Conservation (phyloP, 1,140 invertebrate genomes). For the Spodoptera frugiperda region DNA sequence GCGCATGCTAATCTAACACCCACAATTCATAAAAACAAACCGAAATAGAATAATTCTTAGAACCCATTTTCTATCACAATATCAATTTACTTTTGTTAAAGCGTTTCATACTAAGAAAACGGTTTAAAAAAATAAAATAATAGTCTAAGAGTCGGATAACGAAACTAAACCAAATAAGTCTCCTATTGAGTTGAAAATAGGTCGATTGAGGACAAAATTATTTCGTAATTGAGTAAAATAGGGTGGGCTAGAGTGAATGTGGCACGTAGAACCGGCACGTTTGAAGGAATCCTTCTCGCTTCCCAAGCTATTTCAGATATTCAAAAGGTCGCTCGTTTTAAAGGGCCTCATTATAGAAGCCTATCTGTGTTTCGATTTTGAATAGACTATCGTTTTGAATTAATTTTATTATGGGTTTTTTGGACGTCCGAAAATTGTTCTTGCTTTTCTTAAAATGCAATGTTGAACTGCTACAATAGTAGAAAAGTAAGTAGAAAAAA, state of each 20-base stretch:
- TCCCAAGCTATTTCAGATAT: constrained; percentile 63
- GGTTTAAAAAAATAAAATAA: not conserved
- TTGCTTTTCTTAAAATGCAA: not conserved
- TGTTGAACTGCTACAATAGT: too few species aligned
- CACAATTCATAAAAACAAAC: too few species aligned
- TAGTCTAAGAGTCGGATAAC: not conserved
- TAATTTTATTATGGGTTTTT: constrained; percentile 9
- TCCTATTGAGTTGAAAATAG: constrained; percentile 34
- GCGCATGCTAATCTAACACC: too few species aligned
- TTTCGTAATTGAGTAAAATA: constrained; percentile 51
- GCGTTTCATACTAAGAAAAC: too few species aligned
- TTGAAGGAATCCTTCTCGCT: constrained; percentile 49
- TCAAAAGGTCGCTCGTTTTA: constrained; percentile 66
- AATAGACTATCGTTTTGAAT: constrained; percentile 41
- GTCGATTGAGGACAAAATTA: constrained; percentile 48
- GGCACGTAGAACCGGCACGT: constrained; percentile 48
- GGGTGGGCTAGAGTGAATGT: constrained; percentile 47
- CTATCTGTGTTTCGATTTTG: constrained; percentile 39
- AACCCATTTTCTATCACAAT: too few species aligned
- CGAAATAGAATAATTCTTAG: too few species aligned
- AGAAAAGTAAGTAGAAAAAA: too few species aligned
- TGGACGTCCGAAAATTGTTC: not conserved
- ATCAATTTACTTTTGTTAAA: too few species aligned
- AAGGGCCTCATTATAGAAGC: constrained; percentile 54
- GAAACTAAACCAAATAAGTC: constrained; percentile 25